Percentiles rank a stretch among this genome's conserved stretches.
Evolutionary conservation across 2,113 vertebrate species (phyloP).

Genomic region (Hassar affinis): DNA sequence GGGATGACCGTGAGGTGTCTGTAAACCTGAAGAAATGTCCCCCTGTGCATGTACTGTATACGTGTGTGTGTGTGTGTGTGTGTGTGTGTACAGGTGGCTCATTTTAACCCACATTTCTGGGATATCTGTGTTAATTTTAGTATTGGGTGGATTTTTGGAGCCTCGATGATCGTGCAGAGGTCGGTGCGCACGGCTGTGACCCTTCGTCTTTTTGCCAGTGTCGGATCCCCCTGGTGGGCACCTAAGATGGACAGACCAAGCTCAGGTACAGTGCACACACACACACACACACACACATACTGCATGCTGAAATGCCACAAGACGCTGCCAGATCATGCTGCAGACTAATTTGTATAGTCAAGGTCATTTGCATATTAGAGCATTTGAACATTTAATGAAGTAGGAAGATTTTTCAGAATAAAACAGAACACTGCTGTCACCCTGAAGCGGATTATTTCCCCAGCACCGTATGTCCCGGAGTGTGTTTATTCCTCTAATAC

Average conservation of each 20-base stretch:
- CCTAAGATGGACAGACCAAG: slow-evolving; percentile 71
- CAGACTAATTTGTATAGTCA: no score
- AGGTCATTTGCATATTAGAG: no score
- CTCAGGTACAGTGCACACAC: slow-evolving; percentile 62
- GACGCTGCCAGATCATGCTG: no score
- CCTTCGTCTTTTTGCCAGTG: slow-evolving; percentile 47
- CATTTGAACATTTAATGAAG: not conserved
- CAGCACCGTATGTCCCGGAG: no score
- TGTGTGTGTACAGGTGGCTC: not conserved
- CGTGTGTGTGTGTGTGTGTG: not conserved
- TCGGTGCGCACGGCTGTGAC: slow-evolving; percentile 49
- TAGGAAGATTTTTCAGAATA: not conserved
- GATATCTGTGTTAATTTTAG: slow-evolving; percentile 26
- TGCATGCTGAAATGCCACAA: not conserved
- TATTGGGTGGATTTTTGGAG: slow-evolving; percentile 29
- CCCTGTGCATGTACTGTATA: not conserved
- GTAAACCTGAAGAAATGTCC: not conserved
- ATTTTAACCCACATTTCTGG: not conserved
- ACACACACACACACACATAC: not conserved
- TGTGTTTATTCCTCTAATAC: no score
- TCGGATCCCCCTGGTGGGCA: slow-evolving; percentile 36
- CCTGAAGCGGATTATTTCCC: no score
- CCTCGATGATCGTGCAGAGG: slow-evolving; percentile 62
- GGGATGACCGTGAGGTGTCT: no score
- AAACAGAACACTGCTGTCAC: not conserved